Evolutionary conservation across 2,113 vertebrate species (phyloP).

Genomic region (Okapia johnstoni): DNA sequence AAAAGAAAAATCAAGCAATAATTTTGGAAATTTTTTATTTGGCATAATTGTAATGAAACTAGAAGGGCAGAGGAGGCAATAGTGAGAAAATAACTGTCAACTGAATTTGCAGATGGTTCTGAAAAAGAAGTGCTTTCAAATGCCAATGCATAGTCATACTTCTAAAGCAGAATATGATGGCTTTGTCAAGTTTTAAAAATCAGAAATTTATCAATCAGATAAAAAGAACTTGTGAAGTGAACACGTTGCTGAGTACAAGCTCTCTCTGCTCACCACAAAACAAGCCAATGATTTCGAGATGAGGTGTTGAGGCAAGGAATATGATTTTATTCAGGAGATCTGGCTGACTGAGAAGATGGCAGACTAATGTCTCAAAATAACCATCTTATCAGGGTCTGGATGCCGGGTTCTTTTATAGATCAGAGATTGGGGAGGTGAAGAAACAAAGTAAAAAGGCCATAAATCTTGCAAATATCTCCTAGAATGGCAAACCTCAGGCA

Average conservation of each 20-base stretch:
- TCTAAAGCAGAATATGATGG: background rate
- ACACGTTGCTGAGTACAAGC: background rate
- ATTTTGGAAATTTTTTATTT: constrained; percentile 12
- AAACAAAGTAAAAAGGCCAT: background rate
- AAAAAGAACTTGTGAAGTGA: constrained; percentile 8
- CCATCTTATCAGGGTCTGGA: background rate
- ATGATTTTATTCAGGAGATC: background rate
- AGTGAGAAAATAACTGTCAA: constrained; percentile 1
- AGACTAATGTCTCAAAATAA: background rate
- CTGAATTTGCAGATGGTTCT: constrained; percentile 1
- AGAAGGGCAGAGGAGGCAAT: background rate
- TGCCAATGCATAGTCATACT: constrained; percentile 15
- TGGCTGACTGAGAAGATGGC: background rate
- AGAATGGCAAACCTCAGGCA: background rate
- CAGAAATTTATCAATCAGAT: background rate
- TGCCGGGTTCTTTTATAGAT: background rate
- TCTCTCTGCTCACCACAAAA: background rate
- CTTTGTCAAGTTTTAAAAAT: constrained; percentile 22
- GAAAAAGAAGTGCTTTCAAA: constrained; percentile 35
- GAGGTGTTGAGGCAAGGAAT: background rate
- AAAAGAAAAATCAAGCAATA: background rate
- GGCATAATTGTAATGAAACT: background rate
- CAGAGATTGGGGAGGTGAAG: background rate
- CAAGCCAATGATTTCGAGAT: background rate
- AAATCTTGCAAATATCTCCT: background rate